Evolutionary conservation across 2,797 vertebrate genomes (phyloP).

Genomic region (Sebastes matsubarae): DNA sequence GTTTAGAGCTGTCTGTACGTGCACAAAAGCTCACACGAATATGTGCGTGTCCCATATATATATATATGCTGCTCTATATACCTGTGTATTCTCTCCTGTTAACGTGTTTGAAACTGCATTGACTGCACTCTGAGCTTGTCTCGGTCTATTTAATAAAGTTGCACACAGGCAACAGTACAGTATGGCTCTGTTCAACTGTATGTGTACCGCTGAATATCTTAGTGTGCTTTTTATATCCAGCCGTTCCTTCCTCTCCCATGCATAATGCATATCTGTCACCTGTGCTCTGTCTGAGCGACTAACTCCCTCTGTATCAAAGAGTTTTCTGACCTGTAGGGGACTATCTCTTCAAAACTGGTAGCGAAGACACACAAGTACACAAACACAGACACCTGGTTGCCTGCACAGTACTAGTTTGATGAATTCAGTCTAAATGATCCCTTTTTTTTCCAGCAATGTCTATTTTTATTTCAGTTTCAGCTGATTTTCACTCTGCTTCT

Average conservation of each 20-base stretch:
- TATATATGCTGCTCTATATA: background rate
- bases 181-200: conserved; percentile 46
- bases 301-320: conserved; percentile 72
- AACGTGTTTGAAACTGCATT: conserved; percentile 38
- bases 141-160: conserved; percentile 53
- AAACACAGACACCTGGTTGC: conserved; percentile 25
- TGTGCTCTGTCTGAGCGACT: conserved; percentile 72
- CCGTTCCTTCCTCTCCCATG: conserved; percentile 61
- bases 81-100: conserved; percentile 17
- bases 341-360: conserved; percentile 38
- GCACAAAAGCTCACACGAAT: conserved; percentile 14
- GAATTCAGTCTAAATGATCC: conserved; percentile 17
- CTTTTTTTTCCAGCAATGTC: background rate
- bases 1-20: conserved; percentile 19
- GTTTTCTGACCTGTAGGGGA: conserved; percentile 67
- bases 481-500: conserved; percentile 8
- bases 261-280: conserved; percentile 81
- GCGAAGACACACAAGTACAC: conserved; percentile 29
- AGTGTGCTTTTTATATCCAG: conserved; percentile 74
- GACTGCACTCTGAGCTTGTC: conserved; percentile 15
- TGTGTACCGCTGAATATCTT: conserved; percentile 70
- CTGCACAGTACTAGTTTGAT: conserved; percentile 13
- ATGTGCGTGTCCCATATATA: background rate
- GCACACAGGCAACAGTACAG: conserved; percentile 44
- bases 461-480: conserved; percentile 20